These are phyloP conservation scores for Alosa sapidissima DNA, from an alignment of 2,797 vertebrate genomes.

Conservation along the genomic window DNA sequence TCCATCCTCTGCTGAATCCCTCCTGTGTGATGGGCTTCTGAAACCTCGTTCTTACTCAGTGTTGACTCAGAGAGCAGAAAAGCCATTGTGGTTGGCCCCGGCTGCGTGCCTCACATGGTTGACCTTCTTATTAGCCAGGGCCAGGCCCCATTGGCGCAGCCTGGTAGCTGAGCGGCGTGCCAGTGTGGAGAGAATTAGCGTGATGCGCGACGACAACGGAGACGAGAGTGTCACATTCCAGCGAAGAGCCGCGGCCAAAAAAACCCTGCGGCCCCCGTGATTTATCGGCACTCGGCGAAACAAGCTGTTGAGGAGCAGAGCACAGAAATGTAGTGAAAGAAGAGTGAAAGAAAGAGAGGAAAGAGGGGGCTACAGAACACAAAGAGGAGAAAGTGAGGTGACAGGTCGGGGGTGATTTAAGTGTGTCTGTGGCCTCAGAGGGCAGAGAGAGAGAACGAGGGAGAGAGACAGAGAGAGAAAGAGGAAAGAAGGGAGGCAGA, in stretches of 20 bases:
- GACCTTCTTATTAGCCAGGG: background rate
- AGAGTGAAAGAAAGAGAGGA: slow-evolving; percentile 36
- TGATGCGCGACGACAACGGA: background rate
- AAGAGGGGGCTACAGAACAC: slow-evolving; percentile 19
- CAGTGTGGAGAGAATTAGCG: background rate
- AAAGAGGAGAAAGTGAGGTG: slow-evolving; percentile 37
- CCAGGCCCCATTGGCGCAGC: background rate
- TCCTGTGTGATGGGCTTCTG: background rate
- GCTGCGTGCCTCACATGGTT: background rate
- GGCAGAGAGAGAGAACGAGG: slow-evolving; percentile 41
- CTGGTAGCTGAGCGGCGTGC: background rate
- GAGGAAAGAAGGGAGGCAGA: slow-evolving; percentile 5
- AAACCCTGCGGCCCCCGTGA: slow-evolving; percentile 25
- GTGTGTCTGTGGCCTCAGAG: slow-evolving; percentile 54
- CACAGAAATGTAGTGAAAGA: slow-evolving; percentile 19
- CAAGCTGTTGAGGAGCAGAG: slow-evolving; percentile 15
- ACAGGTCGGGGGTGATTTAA: slow-evolving; percentile 54
- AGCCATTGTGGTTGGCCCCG: background rate
- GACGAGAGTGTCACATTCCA: background rate
- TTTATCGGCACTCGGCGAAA: slow-evolving; percentile 53
- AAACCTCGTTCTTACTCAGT: background rate
- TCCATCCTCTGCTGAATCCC: background rate
- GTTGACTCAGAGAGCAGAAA: background rate
- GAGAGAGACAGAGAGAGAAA: background rate
- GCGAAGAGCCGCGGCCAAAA: background rate